Percentiles rank a stretch among this genome's conserved stretches.
Conservation (phyloP, 2,888 invertebrate genomes). For the Phymatocera aterrima region DNA sequence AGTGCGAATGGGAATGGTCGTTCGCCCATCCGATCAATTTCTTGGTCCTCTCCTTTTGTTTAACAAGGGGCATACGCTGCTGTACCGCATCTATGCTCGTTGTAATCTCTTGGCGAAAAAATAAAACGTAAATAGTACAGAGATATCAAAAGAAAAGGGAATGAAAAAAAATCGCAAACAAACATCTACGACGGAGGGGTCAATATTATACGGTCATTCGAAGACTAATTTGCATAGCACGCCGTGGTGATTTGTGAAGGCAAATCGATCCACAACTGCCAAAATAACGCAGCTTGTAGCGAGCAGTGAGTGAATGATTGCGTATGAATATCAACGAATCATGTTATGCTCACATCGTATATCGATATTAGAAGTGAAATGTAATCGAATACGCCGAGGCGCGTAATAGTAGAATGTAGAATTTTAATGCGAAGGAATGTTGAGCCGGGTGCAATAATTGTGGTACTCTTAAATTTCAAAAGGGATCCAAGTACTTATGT, state of each 20-base stretch:
- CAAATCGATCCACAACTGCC: not conserved
- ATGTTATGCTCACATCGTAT: too few relatives aligned
- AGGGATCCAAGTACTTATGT: not conserved
- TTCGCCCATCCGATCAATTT: not conserved
- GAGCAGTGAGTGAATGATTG: too few relatives aligned
- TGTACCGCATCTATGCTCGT: constrained; percentile 3
- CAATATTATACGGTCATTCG: not conserved
- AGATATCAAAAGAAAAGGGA: not conserved
- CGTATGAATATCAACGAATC: too few relatives aligned
- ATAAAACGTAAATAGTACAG: not conserved
- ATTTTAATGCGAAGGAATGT: too few relatives aligned
- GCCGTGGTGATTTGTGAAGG: not conserved
- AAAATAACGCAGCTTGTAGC: not conserved
- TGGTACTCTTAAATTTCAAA: not conserved
- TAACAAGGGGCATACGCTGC: not conserved
- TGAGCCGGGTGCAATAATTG: too few relatives aligned
- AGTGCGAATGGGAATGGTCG: not conserved
- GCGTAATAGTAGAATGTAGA: too few relatives aligned
- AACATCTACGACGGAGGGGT: too few relatives aligned
- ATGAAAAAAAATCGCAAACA: not conserved
- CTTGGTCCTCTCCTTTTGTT: not conserved
- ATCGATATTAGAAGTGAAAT: too few relatives aligned
- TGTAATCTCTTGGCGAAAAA: not conserved
- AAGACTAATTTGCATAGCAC: not conserved
- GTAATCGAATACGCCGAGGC: too few relatives aligned